Conservation (phyloP, 2,888 invertebrate genomes). For the Amiota minor region DNA sequence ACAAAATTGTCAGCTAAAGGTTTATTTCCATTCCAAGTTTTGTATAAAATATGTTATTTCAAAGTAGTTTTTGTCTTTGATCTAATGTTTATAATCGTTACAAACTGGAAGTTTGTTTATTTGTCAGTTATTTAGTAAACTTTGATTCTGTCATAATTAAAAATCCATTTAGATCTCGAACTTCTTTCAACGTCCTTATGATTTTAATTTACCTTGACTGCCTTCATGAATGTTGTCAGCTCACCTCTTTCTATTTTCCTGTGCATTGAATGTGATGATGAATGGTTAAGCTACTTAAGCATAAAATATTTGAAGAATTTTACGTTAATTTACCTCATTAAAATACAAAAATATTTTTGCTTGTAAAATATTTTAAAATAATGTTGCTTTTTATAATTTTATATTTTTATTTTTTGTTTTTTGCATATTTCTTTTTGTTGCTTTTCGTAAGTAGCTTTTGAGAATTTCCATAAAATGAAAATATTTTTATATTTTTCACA, state of each 20-base stretch:
- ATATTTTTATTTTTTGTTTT: constrained; percentile 14
- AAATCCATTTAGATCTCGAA: no score
- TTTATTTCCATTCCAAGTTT: neutral
- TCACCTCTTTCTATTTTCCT: no score
- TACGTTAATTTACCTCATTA: constrained; percentile 66
- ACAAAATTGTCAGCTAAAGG: constrained; percentile 14
- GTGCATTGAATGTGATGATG: no score
- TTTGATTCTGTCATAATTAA: no score
- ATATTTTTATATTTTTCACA: constrained; percentile 39
- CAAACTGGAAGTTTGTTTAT: neutral
- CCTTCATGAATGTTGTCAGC: no score
- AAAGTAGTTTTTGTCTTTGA: constrained; percentile 30
- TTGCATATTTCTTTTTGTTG: constrained; percentile 23
- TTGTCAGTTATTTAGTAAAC: constrained; percentile 1
- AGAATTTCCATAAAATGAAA: neutral
- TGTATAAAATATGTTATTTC: constrained; percentile 12
- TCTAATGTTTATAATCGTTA: neutral
- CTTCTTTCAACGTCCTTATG: no score
- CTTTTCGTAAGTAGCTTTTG: constrained; percentile 9
- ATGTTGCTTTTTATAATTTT: constrained; percentile 13
- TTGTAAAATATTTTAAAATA: constrained; percentile 24
- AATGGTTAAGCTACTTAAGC: no score
- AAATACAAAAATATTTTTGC: constrained; percentile 47
- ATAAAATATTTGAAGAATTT: constrained; percentile 44
- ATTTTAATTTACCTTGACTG: no score